Base-by-base conservation (phyloP, 1,140 invertebrate genomes). In the Pachypeltis micranthus region DNA sequence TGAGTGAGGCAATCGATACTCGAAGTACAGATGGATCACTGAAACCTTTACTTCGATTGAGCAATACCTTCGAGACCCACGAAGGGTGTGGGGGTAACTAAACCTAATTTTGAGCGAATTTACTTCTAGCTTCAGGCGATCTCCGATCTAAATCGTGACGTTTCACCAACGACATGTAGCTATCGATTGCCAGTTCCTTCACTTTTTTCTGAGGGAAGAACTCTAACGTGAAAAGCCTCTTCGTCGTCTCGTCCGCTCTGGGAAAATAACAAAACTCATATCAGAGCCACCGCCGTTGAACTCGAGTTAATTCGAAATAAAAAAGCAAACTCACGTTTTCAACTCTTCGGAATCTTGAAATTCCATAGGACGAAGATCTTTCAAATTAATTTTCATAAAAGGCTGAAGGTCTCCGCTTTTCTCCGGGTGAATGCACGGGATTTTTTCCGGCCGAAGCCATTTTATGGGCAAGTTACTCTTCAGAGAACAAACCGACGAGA, bases 381-480 rank as follows among this genome's bases (percentile, higher is more conserved):
- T 71, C 44, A 72, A 58, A 55, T 76, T 73, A 4, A 82, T 58
- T 2, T 74, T 56, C 1, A 76, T 66, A 34, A 78, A 55, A 31
- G 78, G 64, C 44, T 71, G 70, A 3, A 78, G 67, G 72, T 85
- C 84, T 3, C 84, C 83, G 62, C 77, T 81, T 69, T 79, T 80
- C 65, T 75, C 71, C 1, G 80, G 77, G 63, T 77, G 73, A 51
- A 71, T 72, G 62, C 74, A 78, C 0, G 78, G 69, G 58, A 82
- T 74, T 72, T 80, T 80, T 63, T 77, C 75, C 1, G 83, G 83
- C 28, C 78, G 72, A 12, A 79, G 71, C 83, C 83, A 85, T 76
- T 81, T 80, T 28, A 85, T 82, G 0, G 64, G 67, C 27, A 69
- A 63, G 31, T 60, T 55, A 25, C 62, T 62, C 29, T 64, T 67